Evolutionary conservation across 2,113 vertebrate species (phyloP).

Genomic region (Propithecus coquereli): DNA sequence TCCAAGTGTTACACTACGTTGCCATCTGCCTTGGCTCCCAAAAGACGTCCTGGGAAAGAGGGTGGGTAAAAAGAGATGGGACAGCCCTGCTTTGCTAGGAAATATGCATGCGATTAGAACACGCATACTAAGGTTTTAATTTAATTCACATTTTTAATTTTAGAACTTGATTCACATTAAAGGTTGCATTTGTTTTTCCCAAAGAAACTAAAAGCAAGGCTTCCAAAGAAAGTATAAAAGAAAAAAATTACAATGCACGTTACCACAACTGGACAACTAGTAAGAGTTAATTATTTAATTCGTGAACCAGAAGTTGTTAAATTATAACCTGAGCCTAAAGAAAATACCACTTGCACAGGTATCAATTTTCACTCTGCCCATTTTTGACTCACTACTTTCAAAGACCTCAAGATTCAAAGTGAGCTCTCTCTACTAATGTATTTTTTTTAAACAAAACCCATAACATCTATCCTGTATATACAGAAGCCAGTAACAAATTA

Average conservation of each 20-base stretch:
- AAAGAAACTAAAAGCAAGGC: background rate
- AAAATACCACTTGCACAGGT: background rate
- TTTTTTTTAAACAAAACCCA: background rate
- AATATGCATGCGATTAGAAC: background rate
- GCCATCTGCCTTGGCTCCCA: background rate
- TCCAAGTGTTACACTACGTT: background rate
- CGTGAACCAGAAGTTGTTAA: background rate
- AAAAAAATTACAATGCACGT: background rate
- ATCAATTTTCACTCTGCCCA: background rate
- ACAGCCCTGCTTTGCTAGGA: background rate
- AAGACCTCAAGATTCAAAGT: background rate
- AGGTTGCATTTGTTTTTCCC: background rate
- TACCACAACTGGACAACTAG: background rate
- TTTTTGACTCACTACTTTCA: background rate
- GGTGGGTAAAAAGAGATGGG: background rate
- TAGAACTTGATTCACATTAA: background rate
- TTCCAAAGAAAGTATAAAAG: background rate
- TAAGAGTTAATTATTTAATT: slow-evolving; percentile 25
- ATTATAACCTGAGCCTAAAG: background rate
- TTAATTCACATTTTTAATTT: slow-evolving; percentile 3
- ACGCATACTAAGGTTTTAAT: background rate
- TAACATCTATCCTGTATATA: background rate
- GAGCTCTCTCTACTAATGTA: background rate
- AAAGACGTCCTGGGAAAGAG: background rate
- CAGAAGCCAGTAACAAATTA: background rate